These are phyloP conservation scores for Ophiothrix spiculata DNA, from an alignment of 35 echinoderm and acorn worm genomes.

Conservation along the genomic window DNA sequence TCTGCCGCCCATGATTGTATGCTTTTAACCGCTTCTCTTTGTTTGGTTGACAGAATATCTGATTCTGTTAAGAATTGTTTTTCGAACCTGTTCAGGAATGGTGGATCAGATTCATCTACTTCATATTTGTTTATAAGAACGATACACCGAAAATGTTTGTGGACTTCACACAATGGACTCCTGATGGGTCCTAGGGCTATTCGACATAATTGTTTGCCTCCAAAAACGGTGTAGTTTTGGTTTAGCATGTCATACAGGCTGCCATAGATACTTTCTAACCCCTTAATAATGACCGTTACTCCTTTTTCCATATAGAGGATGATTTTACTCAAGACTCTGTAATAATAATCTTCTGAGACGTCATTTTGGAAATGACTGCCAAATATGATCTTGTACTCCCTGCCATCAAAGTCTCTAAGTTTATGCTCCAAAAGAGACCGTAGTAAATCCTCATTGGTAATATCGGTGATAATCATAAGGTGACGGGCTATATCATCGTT, in stretches of 20 bases:
- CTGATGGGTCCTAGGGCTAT: constrained; percentile 28
- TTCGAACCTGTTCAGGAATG: constrained; percentile 39
- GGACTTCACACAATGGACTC: constrained; percentile 36
- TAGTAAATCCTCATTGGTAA: not conserved
- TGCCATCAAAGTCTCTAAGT: not conserved
- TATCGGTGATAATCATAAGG: constrained; percentile 32
- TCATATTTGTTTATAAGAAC: constrained; percentile 29
- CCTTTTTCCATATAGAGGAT: constrained; percentile 43
- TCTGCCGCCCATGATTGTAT: constrained; percentile 10
- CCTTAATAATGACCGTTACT: not conserved
- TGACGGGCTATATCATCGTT: constrained; percentile 20
- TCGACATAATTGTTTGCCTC: constrained; percentile 16
- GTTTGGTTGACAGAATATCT: not conserved
- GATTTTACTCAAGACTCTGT: constrained; percentile 18
- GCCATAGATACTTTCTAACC: constrained; percentile 31
- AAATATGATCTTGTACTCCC: not conserved
- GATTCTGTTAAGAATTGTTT: constrained; percentile 17
- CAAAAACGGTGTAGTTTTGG: constrained; percentile 26
- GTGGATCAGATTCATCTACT: constrained; percentile 31
- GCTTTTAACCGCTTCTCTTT: not conserved
- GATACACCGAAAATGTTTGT: constrained; percentile 29
- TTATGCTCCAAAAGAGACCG: not conserved
- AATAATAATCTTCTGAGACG: constrained; percentile 35
- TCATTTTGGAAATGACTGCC: constrained; percentile 33
- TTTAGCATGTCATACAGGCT: constrained; percentile 44